These are phyloP conservation scores for Malurus cyaneus DNA, from an alignment of 2,113 vertebrate species.

Conservation along the genomic window DNA sequence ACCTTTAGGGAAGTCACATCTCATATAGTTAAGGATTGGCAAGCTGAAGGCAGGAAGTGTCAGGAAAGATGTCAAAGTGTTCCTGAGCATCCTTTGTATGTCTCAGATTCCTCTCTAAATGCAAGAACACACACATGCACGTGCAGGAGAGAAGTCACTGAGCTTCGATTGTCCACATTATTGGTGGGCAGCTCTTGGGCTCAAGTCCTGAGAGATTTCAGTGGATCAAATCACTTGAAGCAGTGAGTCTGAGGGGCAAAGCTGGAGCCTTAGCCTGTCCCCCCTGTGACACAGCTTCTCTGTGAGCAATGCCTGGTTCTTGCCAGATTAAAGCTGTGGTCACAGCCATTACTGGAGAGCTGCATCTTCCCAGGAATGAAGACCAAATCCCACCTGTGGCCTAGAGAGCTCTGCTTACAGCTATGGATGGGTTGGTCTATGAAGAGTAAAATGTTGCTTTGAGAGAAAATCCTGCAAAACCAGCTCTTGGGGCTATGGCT, in stretches of 20 bases:
- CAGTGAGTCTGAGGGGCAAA: rapidly evolving
- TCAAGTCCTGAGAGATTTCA: not conserved
- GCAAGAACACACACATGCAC: not conserved
- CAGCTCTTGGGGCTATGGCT: not conserved
- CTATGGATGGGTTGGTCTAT: not conserved
- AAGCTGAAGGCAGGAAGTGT: not conserved
- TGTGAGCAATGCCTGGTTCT: not conserved
- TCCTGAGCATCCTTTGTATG: not conserved
- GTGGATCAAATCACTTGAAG: not conserved
- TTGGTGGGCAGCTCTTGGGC: not conserved
- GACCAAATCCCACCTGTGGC: not conserved
- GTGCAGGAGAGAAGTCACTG: not conserved
- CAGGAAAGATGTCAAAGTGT: conserved; percentile 19
- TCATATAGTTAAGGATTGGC: conserved; percentile 5
- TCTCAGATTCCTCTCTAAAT: not conserved
- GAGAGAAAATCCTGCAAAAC: not conserved
- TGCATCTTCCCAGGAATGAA: not conserved
- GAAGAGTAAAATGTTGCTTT: not conserved
- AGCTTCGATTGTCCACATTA: not conserved
- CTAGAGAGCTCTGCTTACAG: not conserved
- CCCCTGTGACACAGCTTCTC: not conserved
- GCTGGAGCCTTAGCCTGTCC: not conserved
- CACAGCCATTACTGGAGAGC: not conserved
- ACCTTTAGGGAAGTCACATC: not conserved
- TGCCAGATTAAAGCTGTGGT: not conserved